Percentiles rank a stretch among this genome's conserved stretches.
These are phyloP conservation scores for Sebastes vulpes DNA, from an alignment of 2,797 vertebrate species.

Conservation along the genomic window DNA sequence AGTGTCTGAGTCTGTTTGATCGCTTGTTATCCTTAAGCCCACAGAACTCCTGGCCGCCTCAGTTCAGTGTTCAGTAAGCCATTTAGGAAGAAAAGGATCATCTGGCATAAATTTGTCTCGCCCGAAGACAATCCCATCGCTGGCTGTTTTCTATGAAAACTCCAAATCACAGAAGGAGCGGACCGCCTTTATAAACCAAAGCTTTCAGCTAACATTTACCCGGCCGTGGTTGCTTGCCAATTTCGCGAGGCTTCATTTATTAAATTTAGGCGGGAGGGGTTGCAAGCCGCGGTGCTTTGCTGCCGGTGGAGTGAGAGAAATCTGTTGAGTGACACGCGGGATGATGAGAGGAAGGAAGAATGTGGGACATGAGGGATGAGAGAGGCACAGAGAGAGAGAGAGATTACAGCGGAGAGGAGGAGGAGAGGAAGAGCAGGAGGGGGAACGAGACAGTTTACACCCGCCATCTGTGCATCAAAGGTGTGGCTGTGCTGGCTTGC, in stretches of 20 bases:
- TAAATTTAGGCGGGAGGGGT: constrained; percentile 38
- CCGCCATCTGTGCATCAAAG: constrained; percentile 73
- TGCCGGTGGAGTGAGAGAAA: constrained; percentile 46
- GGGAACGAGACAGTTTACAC: constrained; percentile 58
- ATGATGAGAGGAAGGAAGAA: constrained; percentile 56
- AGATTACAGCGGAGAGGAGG: constrained; percentile 28
- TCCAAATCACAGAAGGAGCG: constrained; percentile 8
- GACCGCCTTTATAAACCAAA: not conserved
- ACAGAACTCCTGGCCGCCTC: constrained; percentile 30
- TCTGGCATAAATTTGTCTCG: constrained; percentile 12
- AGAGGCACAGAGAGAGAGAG: constrained; percentile 9
- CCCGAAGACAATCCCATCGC: constrained; percentile 19
- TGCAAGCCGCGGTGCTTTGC: constrained; percentile 15
- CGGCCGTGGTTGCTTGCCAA: constrained; percentile 21
- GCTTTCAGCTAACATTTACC: constrained; percentile 44
- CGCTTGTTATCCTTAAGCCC: constrained; percentile 44
- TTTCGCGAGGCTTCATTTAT: constrained; percentile 48
- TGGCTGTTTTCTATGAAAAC: constrained; percentile 39
- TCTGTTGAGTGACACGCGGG: constrained; percentile 49
- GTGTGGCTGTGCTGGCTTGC: constrained; percentile 50
- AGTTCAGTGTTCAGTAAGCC: constrained; percentile 11
- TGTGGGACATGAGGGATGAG: constrained; percentile 53
- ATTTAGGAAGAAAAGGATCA: constrained; percentile 25
- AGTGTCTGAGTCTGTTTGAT: constrained; percentile 26
- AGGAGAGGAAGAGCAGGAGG: constrained; percentile 38